These are phyloP conservation scores for Eristalis tenax DNA, from an alignment of 2,888 invertebrate genomes.

Conservation along the genomic window DNA sequence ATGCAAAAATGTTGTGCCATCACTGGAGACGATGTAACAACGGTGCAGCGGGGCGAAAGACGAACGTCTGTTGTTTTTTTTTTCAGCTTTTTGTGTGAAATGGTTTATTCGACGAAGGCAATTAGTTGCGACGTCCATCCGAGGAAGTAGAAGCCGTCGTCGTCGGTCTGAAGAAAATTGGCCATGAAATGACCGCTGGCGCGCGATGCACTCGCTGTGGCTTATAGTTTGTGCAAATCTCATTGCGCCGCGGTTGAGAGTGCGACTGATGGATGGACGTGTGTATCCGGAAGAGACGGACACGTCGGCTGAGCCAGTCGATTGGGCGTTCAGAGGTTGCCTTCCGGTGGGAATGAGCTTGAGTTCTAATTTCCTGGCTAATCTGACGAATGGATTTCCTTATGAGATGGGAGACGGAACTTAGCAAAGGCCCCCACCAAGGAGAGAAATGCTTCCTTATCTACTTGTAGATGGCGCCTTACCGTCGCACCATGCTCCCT, in stretches of 20 bases:
- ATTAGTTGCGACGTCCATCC: background rate
- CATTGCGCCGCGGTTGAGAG: too few relatives aligned
- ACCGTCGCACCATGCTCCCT: too few relatives aligned
- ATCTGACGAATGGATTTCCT: background rate
- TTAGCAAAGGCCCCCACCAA: too few relatives aligned
- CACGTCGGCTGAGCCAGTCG: background rate
- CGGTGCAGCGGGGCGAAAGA: background rate
- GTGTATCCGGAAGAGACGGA: background rate
- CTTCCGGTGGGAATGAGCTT: background rate
- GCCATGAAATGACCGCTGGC: background rate
- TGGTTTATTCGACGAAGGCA: background rate
- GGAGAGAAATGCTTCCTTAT: too few relatives aligned
- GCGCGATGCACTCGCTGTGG: background rate
- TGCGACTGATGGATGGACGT: too few relatives aligned
- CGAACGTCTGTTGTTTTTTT: background rate
- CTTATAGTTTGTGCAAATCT: background rate
- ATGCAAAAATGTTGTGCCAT: constrained; percentile 6
- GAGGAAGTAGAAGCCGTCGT: background rate
- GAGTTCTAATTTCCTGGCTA: background rate
- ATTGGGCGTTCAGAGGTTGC: background rate
- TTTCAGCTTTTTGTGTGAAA: background rate
- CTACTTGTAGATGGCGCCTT: too few relatives aligned
- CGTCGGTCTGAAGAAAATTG: background rate
- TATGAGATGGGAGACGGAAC: background rate
- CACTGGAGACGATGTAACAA: background rate